These are phyloP conservation scores for Xanthorhoe spadicearia DNA, from an alignment of 2,888 invertebrate species.

Conservation along the genomic window DNA sequence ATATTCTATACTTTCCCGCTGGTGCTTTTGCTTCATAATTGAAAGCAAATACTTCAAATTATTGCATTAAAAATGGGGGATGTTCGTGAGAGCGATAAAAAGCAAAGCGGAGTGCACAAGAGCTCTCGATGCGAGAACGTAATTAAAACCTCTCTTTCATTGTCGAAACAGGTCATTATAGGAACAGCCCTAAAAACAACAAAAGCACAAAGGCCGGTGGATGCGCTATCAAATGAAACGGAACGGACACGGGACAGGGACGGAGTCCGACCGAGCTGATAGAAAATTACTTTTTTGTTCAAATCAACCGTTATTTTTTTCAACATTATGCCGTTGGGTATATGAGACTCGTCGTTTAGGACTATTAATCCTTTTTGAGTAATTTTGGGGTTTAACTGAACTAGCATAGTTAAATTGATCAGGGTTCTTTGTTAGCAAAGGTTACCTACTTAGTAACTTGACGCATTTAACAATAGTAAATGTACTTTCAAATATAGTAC, in stretches of 20 bases:
- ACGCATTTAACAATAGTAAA: background rate
- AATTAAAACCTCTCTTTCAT: constrained; percentile 54
- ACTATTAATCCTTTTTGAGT: background rate
- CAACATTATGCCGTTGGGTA: background rate
- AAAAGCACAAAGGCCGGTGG: constrained; percentile 45
- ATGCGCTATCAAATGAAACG: constrained; percentile 52
- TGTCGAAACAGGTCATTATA: constrained; percentile 56
- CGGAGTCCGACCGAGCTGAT: constrained; percentile 16
- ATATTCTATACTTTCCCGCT: background rate
- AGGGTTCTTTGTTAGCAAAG: background rate
- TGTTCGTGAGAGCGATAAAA: constrained; percentile 37
- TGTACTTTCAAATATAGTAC: background rate
- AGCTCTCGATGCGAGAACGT: constrained; percentile 45
- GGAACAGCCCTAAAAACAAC: constrained; percentile 51
- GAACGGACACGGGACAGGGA: constrained; percentile 27
- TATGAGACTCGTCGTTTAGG: background rate
- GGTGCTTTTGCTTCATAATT: constrained; percentile 22
- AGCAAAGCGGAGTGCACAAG: constrained; percentile 26
- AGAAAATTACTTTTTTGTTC: background rate
- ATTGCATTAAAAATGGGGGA: constrained; percentile 32
- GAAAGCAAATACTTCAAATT: constrained; percentile 41
- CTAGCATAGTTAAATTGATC: background rate
- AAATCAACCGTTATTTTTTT: background rate
- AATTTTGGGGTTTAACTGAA: background rate
- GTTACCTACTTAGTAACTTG: background rate